These are phyloP conservation scores for Pseudomyrmex sp. DNA, from an alignment of 1,140 invertebrate genomes.

Conservation along the genomic window DNA sequence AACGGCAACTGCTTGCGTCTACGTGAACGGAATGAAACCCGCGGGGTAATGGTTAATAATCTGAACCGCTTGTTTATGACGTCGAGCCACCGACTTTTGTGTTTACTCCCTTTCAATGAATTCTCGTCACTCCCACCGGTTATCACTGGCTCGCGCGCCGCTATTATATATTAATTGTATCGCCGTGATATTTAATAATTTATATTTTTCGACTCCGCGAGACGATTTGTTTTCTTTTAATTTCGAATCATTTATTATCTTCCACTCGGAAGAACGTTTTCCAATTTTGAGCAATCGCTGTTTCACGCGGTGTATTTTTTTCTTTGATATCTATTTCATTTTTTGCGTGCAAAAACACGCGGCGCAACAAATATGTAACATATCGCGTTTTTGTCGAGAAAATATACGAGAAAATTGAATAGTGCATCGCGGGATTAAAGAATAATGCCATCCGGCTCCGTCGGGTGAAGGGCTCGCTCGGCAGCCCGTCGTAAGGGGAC, in stretches of 20 bases:
- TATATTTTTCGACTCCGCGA: neutral
- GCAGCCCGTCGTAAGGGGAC: neutral
- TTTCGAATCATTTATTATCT: neutral
- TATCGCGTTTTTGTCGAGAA: slow-evolving; percentile 10
- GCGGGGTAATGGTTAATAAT: slow-evolving; percentile 57
- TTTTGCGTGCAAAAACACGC: neutral
- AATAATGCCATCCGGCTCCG: slow-evolving; percentile 49
- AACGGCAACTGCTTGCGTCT: slow-evolving; percentile 66
- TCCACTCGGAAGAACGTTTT: too few species aligned
- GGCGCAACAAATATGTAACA: neutral
- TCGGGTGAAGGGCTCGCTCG: slow-evolving; percentile 24
- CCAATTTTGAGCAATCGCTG: neutral
- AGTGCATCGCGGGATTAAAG: slow-evolving; percentile 44
- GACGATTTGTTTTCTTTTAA: neutral
- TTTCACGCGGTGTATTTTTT: neutral
- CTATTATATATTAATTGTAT: neutral
- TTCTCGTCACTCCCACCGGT: neutral
- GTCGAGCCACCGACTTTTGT: neutral
- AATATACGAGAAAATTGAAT: slow-evolving; percentile 37
- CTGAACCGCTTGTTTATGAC: slow-evolving; percentile 42
- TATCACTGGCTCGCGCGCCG: neutral
- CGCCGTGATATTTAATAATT: neutral
- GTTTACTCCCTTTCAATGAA: slow-evolving; percentile 13
- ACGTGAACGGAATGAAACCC: slow-evolving; percentile 62
- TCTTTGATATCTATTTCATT: neutral